phyloP scores from a whole-genome alignment of 2,888 invertebrate species.

The Drosophila barbarae region DNA sequence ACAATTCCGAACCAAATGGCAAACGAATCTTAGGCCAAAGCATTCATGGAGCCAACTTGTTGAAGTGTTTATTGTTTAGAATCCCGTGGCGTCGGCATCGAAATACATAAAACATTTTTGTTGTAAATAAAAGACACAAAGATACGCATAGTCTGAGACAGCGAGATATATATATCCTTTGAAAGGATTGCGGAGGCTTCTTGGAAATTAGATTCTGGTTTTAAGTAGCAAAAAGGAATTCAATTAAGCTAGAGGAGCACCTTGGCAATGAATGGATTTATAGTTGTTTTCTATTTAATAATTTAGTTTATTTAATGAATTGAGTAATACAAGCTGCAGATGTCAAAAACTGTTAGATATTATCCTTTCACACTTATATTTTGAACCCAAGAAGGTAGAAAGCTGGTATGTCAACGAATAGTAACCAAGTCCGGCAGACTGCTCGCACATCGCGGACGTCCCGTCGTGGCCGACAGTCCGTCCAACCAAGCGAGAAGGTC shows the following conservation, averaged over 20 bases:
- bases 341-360: neutral
- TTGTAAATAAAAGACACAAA: constrained; percentile 40
- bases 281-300: no score
- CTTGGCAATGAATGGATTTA: neutral
- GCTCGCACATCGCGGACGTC: neutral
- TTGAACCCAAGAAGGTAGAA: neutral
- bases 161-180: no score
- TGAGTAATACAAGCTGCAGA: neutral
- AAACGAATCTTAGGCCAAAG: constrained; percentile 20
- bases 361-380: constrained; percentile 7
- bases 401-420: neutral
- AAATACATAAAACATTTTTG: constrained; percentile 47
- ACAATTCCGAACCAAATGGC: constrained; percentile 18
- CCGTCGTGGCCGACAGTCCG: neutral
- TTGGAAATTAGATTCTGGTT: constrained; percentile 4
- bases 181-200: neutral
- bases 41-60: constrained; percentile 46
- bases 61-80: constrained; percentile 56
- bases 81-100: constrained; percentile 40
- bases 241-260: neutral
- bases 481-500: neutral
- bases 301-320: neutral
- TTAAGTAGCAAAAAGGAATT: neutral
- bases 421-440: no score
- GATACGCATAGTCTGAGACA: neutral